Conservation (phyloP, 2,113 vertebrate genomes). For the Thymallus thymallus region DNA sequence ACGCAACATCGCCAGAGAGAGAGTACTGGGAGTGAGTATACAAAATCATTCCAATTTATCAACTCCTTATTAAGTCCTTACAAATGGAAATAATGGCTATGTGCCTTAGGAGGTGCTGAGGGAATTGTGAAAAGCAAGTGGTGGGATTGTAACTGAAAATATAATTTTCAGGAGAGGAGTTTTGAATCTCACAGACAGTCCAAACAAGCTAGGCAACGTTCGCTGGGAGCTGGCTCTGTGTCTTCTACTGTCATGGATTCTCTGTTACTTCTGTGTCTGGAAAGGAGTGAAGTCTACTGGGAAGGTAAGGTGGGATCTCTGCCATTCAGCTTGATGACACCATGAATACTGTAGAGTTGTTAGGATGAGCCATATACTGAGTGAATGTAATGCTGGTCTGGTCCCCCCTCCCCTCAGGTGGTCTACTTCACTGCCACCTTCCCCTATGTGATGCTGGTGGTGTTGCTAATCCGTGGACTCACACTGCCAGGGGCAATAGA, state of each 20-base stretch:
- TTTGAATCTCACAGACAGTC: slow-evolving; percentile 78
- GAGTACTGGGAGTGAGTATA: slow-evolving; percentile 97
- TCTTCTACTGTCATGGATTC: slow-evolving; percentile 79
- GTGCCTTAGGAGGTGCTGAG: no score
- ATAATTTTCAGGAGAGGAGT: slow-evolving; percentile 65
- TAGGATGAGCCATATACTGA: background rate
- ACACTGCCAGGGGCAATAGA: slow-evolving; percentile 84
- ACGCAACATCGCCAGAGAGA: slow-evolving; percentile 84
- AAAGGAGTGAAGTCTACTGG: slow-evolving; percentile 83
- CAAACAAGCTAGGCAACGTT: slow-evolving; percentile 78
- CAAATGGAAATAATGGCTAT: background rate
- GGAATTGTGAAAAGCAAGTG: no score
- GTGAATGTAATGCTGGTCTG: background rate
- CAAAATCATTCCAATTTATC: background rate
- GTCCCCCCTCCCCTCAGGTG: slow-evolving; percentile 71
- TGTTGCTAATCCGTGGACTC: slow-evolving; percentile 87
- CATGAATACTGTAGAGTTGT: background rate
- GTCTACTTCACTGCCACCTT: slow-evolving; percentile 97
- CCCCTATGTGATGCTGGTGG: slow-evolving; percentile 87
- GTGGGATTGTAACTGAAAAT: background rate
- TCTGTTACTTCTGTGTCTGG: slow-evolving; percentile 88
- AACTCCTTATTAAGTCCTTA: background rate
- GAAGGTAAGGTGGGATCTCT: slow-evolving; percentile 67
- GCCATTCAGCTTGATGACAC: background rate
- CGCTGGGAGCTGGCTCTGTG: slow-evolving; percentile 81